These are phyloP conservation scores for Neomonachus schauinslandi DNA, from an alignment of 2,113 vertebrate genomes.

Conservation along the genomic window DNA sequence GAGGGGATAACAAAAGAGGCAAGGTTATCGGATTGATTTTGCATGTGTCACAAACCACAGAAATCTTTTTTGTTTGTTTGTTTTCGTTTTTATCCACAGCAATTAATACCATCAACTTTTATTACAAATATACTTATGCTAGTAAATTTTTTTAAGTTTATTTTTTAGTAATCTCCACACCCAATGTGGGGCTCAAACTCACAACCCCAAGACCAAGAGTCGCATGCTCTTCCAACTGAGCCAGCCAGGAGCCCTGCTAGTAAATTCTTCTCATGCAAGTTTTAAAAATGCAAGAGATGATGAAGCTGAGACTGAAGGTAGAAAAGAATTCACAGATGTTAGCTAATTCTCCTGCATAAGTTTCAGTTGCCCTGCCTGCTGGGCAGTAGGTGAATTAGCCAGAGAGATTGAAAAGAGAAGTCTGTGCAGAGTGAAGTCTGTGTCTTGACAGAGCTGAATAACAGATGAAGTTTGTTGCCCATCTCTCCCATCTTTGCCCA, in stretches of 20 bases:
- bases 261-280: not conserved
- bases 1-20: not conserved
- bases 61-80: not conserved
- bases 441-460: not conserved
- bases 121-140: slow-evolving; percentile 11
- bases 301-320: not conserved
- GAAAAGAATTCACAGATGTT: not conserved
- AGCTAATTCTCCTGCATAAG: not conserved
- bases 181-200: not conserved
- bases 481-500: not conserved
- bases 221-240: not conserved
- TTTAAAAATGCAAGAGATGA: not conserved
- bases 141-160: not conserved
- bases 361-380: not conserved
- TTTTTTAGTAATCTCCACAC: not conserved
- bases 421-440: not conserved
- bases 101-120: not conserved
- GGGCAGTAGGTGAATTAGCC: not conserved
- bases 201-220: not conserved
- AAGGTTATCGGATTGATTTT: not conserved
- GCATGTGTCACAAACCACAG: not conserved
- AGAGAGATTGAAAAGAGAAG: not conserved
- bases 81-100: not conserved
- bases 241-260: not conserved
- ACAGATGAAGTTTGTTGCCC: not conserved